Evolutionary conservation across 2,797 vertebrate species (phyloP), one percentile per base, ranked within the genome.

Genomic region (Aselliscus stoliczkanus): DNA sequence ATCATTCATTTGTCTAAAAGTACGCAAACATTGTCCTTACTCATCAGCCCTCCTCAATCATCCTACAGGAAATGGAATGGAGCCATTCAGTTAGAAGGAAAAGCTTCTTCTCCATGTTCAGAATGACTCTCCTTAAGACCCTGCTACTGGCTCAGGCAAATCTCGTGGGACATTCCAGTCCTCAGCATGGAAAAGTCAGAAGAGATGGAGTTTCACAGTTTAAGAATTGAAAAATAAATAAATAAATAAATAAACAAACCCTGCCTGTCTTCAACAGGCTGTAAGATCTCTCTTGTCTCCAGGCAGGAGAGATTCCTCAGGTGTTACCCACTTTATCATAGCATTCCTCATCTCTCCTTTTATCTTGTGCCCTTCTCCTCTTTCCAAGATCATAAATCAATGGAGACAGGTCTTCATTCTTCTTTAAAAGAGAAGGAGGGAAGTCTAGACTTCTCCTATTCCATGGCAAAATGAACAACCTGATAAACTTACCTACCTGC

Each of bases 341-440:
- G 81, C 93, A 90, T 96, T 95, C 87, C 76, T 91, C 18, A 75
- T 64, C 83, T 95, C 7, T 85, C 64, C 70, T 95, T 96, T 97
- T 97, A 97, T 97, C 95, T 95, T 72, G 37, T 94, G 83, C 75
- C 89, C 88, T 95, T 97, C 96, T 96, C 94, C 37, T 94, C 87
- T 96, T 95, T 97, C 97, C 91, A 96, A 44, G 80, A 94, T 75
- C 84, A 93, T 95, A 97, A 79, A 96, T 96, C 93, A 97, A 83
- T 54, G 96, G 31, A 97, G 44, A 56, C 54, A 67, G 90, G 80
- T 93, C 96, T 90, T 96, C 52, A 52, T 90, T 90, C 91, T 72
- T 83, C 95, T 93, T 97, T 82, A 80, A 67, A 65, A 83, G 65
- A 92, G 54, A 94, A 84, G 21, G 80, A 83, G 73, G 73, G 39